These are phyloP conservation scores for Blennius ocellaris DNA, from an alignment of 2,113 vertebrate genomes.

Conservation along the genomic window DNA sequence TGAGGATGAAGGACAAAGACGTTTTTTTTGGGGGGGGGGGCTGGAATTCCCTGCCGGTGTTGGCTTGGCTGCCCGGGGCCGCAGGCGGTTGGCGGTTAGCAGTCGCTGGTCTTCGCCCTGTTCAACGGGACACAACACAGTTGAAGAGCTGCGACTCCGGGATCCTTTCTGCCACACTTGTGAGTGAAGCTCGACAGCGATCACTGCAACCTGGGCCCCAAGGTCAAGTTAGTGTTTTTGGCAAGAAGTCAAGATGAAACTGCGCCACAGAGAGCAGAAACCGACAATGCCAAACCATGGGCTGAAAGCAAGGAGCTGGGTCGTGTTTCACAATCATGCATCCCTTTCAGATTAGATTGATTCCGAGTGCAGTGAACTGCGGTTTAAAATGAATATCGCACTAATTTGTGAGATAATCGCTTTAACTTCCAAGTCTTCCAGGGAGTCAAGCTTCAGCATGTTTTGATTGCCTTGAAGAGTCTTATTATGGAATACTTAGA, in stretches of 20 bases:
- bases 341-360: slow-evolving; percentile 19
- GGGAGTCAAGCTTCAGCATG: too few relatives aligned
- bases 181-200: slow-evolving; percentile 29
- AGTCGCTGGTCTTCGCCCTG: slow-evolving; percentile 82
- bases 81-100: slow-evolving; percentile 63
- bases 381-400: too few relatives aligned
- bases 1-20: slow-evolving; percentile 42
- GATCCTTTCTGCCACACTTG: neutral
- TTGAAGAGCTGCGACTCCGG: neutral
- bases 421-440: too few relatives aligned
- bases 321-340: neutral
- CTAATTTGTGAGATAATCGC: too few relatives aligned
- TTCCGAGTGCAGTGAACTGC: too few relatives aligned
- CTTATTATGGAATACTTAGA: too few relatives aligned
- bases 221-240: slow-evolving; percentile 3
- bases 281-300: too few relatives aligned
- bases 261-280: neutral
- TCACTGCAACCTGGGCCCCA: slow-evolving; percentile 24
- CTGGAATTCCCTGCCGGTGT: slow-evolving; percentile 76
- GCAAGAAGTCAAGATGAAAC: neutral
- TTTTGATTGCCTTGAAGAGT: too few relatives aligned
- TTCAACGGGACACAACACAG: slow-evolving; percentile 31
- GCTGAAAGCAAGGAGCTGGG: neutral
- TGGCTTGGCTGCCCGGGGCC: slow-evolving; percentile 42
- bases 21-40: slow-evolving; percentile 47